Percentiles rank a stretch among this genome's conserved stretches.
phyloP scores from a whole-genome alignment of 2,797 vertebrate genomes.

The Pantherophis alleghaniensis region DNA sequence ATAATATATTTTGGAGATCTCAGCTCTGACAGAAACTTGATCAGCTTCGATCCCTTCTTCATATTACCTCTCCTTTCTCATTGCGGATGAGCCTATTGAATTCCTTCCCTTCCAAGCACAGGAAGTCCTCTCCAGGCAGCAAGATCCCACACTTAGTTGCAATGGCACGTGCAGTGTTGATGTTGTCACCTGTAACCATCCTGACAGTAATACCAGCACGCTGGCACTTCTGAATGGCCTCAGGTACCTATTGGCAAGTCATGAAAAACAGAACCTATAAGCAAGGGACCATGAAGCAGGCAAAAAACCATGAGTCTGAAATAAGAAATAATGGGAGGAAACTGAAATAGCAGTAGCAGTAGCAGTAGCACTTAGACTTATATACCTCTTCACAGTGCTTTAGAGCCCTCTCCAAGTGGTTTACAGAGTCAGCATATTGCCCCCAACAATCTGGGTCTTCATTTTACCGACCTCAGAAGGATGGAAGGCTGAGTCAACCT shows the following conservation, averaged over 20 bases:
- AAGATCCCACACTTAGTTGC: slow-evolving; percentile 96
- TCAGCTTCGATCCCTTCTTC: background rate
- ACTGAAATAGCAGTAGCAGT: background rate
- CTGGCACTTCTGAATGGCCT: slow-evolving; percentile 90
- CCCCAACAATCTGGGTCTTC: too few relatives aligned
- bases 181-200: slow-evolving; percentile 98
- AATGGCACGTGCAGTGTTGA: slow-evolving; percentile 96
- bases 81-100: slow-evolving; percentile 95
- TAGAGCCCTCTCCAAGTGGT: too few relatives aligned
- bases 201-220: slow-evolving; percentile 93
- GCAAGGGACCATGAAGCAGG: background rate
- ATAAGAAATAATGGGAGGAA: background rate
- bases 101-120: slow-evolving; percentile 95
- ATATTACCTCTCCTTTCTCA: slow-evolving; percentile 89
- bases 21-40: background rate
- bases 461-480: too few relatives aligned
- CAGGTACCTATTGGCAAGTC: slow-evolving; percentile 80
- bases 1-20: background rate
- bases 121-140: slow-evolving; percentile 87
- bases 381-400: too few relatives aligned
- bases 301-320: background rate
- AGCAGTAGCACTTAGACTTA: too few relatives aligned
- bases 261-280: background rate
- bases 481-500: too few relatives aligned
- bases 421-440: too few relatives aligned